Evolutionary conservation across 2,113 vertebrate species (phyloP).

Genomic region (Todiramphus chloris): DNA sequence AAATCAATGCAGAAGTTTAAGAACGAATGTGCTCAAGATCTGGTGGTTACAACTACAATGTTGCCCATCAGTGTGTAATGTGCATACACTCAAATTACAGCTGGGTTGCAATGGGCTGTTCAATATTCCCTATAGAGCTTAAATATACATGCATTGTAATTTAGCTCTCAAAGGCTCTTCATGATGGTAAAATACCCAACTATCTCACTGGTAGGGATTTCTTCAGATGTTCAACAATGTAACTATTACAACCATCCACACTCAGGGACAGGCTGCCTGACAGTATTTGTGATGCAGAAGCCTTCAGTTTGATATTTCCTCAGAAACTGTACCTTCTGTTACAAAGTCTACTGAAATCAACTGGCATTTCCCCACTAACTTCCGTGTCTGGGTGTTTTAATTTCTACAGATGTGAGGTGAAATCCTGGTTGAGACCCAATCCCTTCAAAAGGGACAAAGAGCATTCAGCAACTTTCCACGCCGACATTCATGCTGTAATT

Average conservation of each 20-base stretch:
- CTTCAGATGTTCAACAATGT: not conserved
- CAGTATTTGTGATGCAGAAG: fast-evolving
- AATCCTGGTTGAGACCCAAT: not conserved
- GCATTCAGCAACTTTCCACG: not conserved
- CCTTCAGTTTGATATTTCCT: not conserved
- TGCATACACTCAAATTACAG: not conserved
- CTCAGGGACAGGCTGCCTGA: not conserved
- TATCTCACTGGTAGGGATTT: not conserved
- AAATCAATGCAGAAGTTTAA: not conserved
- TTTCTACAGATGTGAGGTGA: not conserved
- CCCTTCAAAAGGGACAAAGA: not conserved
- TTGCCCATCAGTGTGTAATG: not conserved
- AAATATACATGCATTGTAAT: not conserved
- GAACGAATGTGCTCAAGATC: not conserved
- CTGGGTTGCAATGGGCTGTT: not conserved
- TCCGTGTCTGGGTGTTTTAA: not conserved
- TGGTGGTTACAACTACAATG: not conserved
- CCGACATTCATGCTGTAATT: not conserved
- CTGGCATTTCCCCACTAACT: not conserved
- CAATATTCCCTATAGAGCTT: not conserved
- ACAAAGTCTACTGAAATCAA: not conserved
- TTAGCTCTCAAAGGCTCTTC: not conserved
- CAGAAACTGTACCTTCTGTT: not conserved
- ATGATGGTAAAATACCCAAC: not conserved
- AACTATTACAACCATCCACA: fast-evolving